Evolutionary conservation across 2,888 invertebrate genomes (phyloP), one percentile per base, ranked within the genome.

Genomic region (Hedya salicella): DNA sequence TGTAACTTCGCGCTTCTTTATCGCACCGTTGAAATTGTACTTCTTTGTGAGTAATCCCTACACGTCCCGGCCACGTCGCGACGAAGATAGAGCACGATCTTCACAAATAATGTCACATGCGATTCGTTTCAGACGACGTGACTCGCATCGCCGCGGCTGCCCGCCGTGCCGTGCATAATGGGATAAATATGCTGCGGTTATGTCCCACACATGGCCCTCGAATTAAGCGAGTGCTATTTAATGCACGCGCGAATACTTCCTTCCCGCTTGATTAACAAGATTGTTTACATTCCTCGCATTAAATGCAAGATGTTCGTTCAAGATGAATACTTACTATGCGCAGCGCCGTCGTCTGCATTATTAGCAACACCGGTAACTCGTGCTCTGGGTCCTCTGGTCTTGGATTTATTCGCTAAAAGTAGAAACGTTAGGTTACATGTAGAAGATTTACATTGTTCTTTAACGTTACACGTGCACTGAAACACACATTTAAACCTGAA

Each of bases 91-190:
- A 92, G 91, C 92, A 91, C 92, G 91, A 92, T 92, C 91, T 91
- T 92, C 91, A 91, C 91, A 92, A 92, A 92, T 92, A 92, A 92
- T 92, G 92, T 92, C 92, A 91, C 92, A 92, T 91, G 91, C 91
- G 92, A 92, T 92, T 92, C 91, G 91, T 92, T 92, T 91, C 91
- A 83, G 84, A 78, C 82, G 85, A 91, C 92, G 92, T 91, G 92
- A 90, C 92, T 90, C 88, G 91, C 91, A 91, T 92, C 88, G 78
- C 83, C 86, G 85, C 83, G 85, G 83, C 83, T 80, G 81, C 81
- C 81, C 82, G 81, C 79, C 85, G 85, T 83, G 88, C 89, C 89
- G 81, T 88, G 90, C 91, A 91, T 92, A 91, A 92, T 91, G 91
- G 91, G 91, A 89, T 91, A 91, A 91, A 91, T 91, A 90, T 91